Evolutionary conservation across 2,888 invertebrate species (phyloP).

Genomic region (Papilio protenor): DNA sequence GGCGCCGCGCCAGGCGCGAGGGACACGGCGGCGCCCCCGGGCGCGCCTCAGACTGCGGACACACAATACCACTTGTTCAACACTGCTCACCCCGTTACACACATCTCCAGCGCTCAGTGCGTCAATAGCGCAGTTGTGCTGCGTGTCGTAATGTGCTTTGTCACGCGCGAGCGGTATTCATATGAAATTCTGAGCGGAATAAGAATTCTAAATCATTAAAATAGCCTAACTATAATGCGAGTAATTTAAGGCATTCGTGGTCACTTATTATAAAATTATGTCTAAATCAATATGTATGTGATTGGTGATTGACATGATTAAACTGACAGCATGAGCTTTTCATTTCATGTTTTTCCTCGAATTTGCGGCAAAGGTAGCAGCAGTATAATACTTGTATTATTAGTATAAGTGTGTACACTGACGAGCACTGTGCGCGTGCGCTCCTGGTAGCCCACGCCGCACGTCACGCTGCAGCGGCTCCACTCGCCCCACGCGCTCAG

Average conservation of each 20-base stretch:
- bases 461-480: conserved; percentile 91
- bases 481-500: conserved; percentile 93
- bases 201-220: neutral
- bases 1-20: conserved; percentile 82
- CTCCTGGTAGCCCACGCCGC: conserved; percentile 89
- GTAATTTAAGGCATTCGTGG: neutral
- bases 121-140: neutral
- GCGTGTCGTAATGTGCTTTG: neutral
- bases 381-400: neutral
- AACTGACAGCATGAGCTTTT: no score
- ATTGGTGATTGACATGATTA: no score
- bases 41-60: conserved; percentile 78
- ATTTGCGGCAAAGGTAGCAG: no score
- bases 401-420: conserved; percentile 47
- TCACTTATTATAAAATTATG: no score
- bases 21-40: conserved; percentile 88
- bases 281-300: no score
- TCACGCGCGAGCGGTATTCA: neutral
- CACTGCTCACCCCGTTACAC: neutral
- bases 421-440: conserved; percentile 86
- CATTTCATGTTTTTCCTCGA: no score
- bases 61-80: neutral
- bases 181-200: neutral
- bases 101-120: neutral
- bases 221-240: neutral